Base-by-base conservation (phyloP, 2,888 invertebrate genomes). In the Drosophila pseudotalamancana region DNA sequence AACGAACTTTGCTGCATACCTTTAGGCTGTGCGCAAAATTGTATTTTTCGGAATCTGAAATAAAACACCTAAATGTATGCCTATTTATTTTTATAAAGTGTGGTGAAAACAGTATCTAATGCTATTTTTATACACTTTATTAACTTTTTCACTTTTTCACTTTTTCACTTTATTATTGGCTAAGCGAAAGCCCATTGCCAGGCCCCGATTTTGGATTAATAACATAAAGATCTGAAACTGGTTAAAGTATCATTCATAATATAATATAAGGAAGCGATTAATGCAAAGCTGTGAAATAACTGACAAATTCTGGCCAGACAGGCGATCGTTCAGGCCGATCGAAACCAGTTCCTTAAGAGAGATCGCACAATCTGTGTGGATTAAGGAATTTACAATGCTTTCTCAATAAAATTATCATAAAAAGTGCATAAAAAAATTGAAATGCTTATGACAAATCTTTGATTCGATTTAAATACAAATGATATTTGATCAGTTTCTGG, bases 181-280 rank as follows among this genome's bases (percentile, higher is more conserved):
- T 11, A 8, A 12, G 32, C 16, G 4, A 16, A n/a, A 12, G 1
- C 5, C n/a, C n/a, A 6, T 2, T 16, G 49, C 31, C 63, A 63
- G 59, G 45, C 60, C 73, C 53, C 37, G 48, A 19, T n/a, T 6
- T 14, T 5, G 6, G 18, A 9, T 37, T 40, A 27, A 18, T 6
- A n/a, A 12, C 18, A 4, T 6, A 2, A 39, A 62, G 43, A 72
- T 6, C 14, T 40, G 14, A 39, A 51, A 29, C n/a, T 23, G 34
- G 5, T 18, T 6, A 21, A 37, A 35, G 32, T 49, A 25, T 11
- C 34, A 32, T 27, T 21, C 23, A 51, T 55, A 40, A 43, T 37
- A 45, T 45, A 46, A 50, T 18, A 81, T 70, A 82, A 82, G 80
- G 80, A 80, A 80, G 42, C 51, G 45, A 60, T 82, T 56, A 31